phyloP scores from a whole-genome alignment of 2,888 invertebrate genomes.

The Pseudeuparius sepicola region DNA sequence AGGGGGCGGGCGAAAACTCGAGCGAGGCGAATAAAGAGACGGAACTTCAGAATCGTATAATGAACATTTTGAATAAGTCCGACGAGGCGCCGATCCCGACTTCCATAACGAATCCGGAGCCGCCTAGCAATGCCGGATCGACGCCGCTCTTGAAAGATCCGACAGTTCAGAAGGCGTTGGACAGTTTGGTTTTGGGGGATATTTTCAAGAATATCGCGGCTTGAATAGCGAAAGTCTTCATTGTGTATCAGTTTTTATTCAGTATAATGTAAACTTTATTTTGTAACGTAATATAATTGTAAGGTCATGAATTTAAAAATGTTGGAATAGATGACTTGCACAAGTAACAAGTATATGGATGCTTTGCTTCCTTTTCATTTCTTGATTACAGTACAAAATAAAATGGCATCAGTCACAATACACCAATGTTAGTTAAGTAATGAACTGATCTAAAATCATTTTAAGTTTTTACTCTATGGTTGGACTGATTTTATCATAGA shows the following conservation, averaged over 20 bases:
- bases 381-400: no score
- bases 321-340: no score
- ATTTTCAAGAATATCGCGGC: constrained; percentile 43
- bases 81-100: constrained; percentile 31
- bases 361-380: no score
- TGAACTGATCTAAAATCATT: no score
- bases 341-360: no score
- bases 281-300: no score
- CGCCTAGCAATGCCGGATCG: constrained; percentile 29
- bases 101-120: constrained; percentile 32
- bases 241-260: constrained; percentile 4
- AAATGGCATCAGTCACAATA: no score
- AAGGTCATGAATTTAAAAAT: no score
- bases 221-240: constrained; percentile 1
- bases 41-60: constrained; percentile 66
- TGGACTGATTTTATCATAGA: no score
- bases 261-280: no score
- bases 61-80: constrained; percentile 61
- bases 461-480: no score
- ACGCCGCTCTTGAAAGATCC: constrained; percentile 59
- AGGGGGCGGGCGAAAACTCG: constrained; percentile 44
- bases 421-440: no score
- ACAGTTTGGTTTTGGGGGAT: constrained; percentile 53
- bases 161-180: constrained; percentile 68
- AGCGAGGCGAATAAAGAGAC: constrained; percentile 49